phyloP scores from a whole-genome alignment of 2,113 vertebrate genomes.

The Glaucomys volans region DNA sequence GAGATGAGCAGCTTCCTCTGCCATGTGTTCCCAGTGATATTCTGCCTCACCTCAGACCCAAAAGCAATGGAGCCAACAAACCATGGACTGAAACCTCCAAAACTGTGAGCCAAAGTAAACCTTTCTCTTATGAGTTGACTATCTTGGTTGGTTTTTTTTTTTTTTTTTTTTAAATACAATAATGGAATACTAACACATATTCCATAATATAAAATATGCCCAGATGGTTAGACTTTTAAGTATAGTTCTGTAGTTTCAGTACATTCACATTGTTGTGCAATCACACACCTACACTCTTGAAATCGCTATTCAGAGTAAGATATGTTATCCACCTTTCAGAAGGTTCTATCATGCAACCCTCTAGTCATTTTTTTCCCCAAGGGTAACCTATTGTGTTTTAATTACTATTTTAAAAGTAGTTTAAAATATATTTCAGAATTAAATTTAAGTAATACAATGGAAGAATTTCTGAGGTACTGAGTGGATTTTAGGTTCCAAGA shows the following conservation, averaged over 20 bases:
- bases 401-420: neutral
- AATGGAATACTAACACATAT: neutral
- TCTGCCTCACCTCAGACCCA: neutral
- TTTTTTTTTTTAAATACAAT: neutral
- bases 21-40: too few relatives aligned
- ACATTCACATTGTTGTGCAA: accelerated
- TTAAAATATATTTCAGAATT: neutral
- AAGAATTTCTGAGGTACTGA: neutral
- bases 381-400: neutral
- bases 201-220: neutral
- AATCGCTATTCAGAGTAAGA: neutral
- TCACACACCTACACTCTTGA: neutral
- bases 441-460: neutral
- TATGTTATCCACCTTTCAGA: neutral
- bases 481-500: neutral
- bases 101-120: neutral
- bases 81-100: neutral
- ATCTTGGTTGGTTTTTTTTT: neutral
- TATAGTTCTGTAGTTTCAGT: neutral
- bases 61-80: neutral
- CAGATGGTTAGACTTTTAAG: neutral
- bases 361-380: neutral
- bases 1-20: neutral
- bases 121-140: neutral
- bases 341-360: neutral